Evolutionary conservation across 2,113 vertebrate genomes (phyloP).

Genomic region (Tragelaphus imberbis): DNA sequence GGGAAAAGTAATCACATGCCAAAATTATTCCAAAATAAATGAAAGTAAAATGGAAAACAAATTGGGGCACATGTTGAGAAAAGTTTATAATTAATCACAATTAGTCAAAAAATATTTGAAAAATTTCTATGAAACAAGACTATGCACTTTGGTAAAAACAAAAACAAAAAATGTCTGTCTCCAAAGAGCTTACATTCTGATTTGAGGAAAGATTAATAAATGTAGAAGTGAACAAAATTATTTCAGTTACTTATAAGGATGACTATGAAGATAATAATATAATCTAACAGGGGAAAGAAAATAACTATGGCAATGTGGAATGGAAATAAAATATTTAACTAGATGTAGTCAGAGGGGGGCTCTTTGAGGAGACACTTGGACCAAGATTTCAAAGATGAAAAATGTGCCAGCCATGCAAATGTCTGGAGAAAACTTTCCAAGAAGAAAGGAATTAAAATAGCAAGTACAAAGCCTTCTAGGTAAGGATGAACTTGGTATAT

Average conservation of each 20-base stretch:
- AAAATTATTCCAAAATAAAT: neutral
- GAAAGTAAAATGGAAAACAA: neutral
- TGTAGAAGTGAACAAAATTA: conserved; percentile 12
- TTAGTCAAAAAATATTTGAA: neutral
- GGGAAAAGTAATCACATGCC: neutral
- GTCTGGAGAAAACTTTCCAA: neutral
- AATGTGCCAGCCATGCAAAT: neutral
- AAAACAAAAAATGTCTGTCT: neutral
- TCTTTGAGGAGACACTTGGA: neutral
- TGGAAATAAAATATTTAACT: neutral
- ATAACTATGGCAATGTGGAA: neutral
- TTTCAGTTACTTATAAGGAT: neutral
- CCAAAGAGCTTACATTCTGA: neutral
- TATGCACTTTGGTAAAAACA: neutral
- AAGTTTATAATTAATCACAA: neutral
- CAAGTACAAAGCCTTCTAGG: neutral
- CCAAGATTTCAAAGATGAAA: neutral
- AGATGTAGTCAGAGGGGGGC: neutral
- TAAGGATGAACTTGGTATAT: neutral
- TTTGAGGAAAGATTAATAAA: neutral
- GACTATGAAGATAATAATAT: neutral
- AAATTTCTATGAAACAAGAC: neutral
- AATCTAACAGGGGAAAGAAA: neutral
- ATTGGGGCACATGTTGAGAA: neutral
- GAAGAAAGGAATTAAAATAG: neutral